Percentiles rank a stretch among this genome's conserved stretches.
Evolutionary conservation across 2,797 vertebrate species (phyloP).

Genomic region (Poeciliopsis paucimaculata): DNA sequence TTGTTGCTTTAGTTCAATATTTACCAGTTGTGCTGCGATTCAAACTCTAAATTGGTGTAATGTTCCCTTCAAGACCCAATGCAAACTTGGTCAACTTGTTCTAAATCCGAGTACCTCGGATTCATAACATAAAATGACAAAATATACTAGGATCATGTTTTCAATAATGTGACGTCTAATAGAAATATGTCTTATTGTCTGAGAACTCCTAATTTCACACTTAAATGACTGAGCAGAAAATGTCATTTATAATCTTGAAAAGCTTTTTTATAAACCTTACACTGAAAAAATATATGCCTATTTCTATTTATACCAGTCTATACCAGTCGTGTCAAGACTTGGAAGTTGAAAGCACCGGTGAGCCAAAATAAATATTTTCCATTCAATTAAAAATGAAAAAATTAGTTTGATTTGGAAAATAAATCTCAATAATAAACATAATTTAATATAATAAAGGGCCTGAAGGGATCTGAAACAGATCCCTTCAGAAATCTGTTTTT

Average conservation of each 20-base stretch:
- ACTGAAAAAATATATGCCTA: too few relatives aligned
- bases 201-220: neutral
- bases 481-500: too few relatives aligned
- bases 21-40: slow-evolving; percentile 35
- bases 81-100: neutral
- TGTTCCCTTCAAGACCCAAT: neutral
- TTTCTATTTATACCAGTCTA: neutral
- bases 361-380: too few relatives aligned
- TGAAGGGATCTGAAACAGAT: too few relatives aligned
- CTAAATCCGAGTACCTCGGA: neutral
- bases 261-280: slow-evolving; percentile 45
- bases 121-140: neutral
- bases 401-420: too few relatives aligned
- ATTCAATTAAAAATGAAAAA: too few relatives aligned
- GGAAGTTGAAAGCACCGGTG: too few relatives aligned
- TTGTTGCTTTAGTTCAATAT: slow-evolving; percentile 47
- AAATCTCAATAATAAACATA: too few relatives aligned
- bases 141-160: neutral
- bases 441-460: too few relatives aligned
- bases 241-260: slow-evolving; percentile 28
- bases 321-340: too few relatives aligned
- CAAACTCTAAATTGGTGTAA: slow-evolving; percentile 1
- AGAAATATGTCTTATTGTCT: neutral
- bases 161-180: neutral
- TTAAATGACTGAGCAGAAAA: slow-evolving; percentile 19